These are phyloP conservation scores for Hylomyscus alleni DNA, from an alignment of 2,797 vertebrate genomes.

Conservation along the genomic window DNA sequence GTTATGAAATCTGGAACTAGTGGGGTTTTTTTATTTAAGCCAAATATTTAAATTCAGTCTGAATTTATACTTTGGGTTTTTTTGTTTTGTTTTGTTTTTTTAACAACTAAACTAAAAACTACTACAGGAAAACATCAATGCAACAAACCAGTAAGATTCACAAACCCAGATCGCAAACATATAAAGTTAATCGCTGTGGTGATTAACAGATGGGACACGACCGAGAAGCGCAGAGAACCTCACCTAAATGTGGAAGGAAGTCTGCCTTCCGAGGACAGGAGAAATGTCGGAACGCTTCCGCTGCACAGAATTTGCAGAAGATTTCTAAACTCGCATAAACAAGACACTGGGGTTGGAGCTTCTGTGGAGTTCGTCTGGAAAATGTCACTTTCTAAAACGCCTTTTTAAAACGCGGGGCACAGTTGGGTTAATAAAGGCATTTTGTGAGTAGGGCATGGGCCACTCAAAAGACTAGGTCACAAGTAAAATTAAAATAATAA, in stretches of 20 bases:
- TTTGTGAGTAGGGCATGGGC: neutral
- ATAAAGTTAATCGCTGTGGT: neutral
- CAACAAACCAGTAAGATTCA: neutral
- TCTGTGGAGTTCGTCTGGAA: neutral
- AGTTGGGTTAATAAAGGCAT: neutral
- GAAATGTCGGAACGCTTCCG: neutral
- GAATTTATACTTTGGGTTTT: neutral
- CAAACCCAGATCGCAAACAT: neutral
- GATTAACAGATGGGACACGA: neutral
- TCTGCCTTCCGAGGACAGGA: neutral
- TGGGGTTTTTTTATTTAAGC: too few species aligned
- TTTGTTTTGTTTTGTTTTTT: too few species aligned
- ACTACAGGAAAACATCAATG: neutral
- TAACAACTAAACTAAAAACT: slow-evolving; percentile 1
- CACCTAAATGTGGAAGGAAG: neutral
- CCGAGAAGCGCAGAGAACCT: neutral
- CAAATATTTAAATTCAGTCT: slow-evolving; percentile 44
- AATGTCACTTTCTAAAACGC: neutral
- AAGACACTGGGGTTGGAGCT: neutral
- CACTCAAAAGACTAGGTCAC: neutral
- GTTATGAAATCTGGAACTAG: slow-evolving; percentile 67
- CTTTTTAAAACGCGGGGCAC: neutral
- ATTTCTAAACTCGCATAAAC: neutral
- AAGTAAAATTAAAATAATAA: neutral
- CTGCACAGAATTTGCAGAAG: slow-evolving; percentile 13